Evolutionary conservation across 2,113 vertebrate genomes (phyloP), one percentile per base, ranked within the genome.

Genomic region (Arenaria interpres): DNA sequence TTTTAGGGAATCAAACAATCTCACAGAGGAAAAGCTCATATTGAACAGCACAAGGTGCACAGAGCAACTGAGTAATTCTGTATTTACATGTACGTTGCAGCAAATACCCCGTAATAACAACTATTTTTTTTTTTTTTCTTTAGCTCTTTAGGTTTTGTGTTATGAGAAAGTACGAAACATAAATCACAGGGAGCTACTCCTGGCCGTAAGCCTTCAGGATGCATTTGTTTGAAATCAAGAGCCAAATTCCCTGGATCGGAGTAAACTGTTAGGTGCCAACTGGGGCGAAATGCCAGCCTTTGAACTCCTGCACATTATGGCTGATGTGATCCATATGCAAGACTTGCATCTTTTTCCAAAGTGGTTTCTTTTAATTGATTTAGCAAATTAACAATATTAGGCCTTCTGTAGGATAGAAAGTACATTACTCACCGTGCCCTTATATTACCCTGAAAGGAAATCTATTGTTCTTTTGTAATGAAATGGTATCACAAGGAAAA

Each of bases 221-320:
- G 97, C 97, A 98, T 98, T 98, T 98, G 97, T 98, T 98, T 98
- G 98, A 98, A 98, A 98, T 98, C 97, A 97, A 94, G 97, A 97
- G 96, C 97, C 98, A 98, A 98, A 98, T 98, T 98, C 98, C 96
- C 97, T 98, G 97, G 97, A 98, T 97, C 96, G 35, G 95, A 80
- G 64, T 95, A 97, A 97, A 97, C 89, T 77, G 39, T 78, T 85
- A 95, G 96, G 94, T 98, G 98, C 98, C 98, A 98, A 97, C 72
- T n/a, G 94, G 93, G 98, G 98, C 97, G 24, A 96, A 54, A 89
- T 97, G 98, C 98, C 98, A 98, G 97, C 91, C 96, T 98, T 97
- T 97, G 98, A 98, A 96, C 97, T 93, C 86, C 86, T 76, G 96
- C 95, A 92, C 85, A 69, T 88, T 91, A 56, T 89, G 95, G 96